Conservation (phyloP, 1,140 invertebrate genomes). For the Rhyzopertha dominica region DNA sequence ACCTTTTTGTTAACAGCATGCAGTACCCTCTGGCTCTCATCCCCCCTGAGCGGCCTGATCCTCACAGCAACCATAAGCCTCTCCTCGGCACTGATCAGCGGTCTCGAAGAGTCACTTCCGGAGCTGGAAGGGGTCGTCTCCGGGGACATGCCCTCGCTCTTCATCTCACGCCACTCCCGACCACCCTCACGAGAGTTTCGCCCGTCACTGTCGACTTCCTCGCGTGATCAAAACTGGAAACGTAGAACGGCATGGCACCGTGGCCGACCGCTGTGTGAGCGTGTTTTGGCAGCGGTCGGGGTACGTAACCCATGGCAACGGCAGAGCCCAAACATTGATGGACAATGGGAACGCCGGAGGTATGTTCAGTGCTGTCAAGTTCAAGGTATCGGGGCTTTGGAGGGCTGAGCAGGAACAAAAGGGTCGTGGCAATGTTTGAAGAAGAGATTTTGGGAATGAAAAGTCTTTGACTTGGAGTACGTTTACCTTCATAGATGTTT, state of each 20-base stretch:
- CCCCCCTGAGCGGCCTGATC: slow-evolving; percentile 37
- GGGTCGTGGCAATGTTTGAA: too few relatives aligned
- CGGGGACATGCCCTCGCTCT: slow-evolving; percentile 38
- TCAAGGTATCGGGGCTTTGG: too few relatives aligned
- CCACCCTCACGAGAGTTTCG: background rate
- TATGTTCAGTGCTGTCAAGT: too few relatives aligned
- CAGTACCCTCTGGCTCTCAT: slow-evolving; percentile 35
- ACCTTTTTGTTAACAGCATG: slow-evolving; percentile 39
- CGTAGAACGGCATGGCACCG: background rate
- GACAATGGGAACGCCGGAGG: too few relatives aligned
- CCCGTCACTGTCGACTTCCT: background rate
- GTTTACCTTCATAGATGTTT: too few relatives aligned
- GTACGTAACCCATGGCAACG: background rate
- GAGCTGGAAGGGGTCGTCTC: slow-evolving; percentile 32
- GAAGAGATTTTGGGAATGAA: too few relatives aligned
- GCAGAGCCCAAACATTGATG: too few relatives aligned
- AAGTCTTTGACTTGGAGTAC: too few relatives aligned
- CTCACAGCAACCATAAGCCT: slow-evolving; percentile 44
- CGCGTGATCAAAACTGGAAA: background rate
- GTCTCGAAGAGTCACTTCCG: slow-evolving; percentile 29
- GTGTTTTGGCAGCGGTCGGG: background rate
- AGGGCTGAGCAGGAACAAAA: too few relatives aligned
- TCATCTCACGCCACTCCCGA: background rate
- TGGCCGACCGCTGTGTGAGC: background rate
- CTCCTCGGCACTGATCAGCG: slow-evolving; percentile 29